Conservation (phyloP, 2,888 invertebrate species). For the Drosophila eohydei region DNA sequence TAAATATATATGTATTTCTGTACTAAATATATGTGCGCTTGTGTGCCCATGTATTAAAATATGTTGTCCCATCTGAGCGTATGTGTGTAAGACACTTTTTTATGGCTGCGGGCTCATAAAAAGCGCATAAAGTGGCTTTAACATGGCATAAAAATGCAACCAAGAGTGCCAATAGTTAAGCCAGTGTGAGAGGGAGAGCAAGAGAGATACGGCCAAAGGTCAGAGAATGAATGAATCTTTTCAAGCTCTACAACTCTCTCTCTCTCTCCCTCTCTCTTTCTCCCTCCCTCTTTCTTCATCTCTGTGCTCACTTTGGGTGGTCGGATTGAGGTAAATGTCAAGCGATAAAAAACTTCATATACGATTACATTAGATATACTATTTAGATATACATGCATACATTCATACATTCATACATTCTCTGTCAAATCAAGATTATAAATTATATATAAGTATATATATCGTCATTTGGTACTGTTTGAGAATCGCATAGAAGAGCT, state of each 20-base stretch:
- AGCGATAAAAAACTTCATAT: slow-evolving; percentile 9
- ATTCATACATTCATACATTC: background rate
- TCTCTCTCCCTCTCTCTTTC: background rate
- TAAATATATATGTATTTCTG: slow-evolving; percentile 34
- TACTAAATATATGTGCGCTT: slow-evolving; percentile 1
- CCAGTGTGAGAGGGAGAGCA: background rate
- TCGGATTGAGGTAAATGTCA: slow-evolving; percentile 25
- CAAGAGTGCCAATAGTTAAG: slow-evolving; percentile 68
- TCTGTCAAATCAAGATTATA: background rate
- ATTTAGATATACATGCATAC: background rate
- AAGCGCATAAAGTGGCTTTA: slow-evolving; percentile 81
- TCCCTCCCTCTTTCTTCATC: background rate
- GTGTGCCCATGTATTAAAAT: slow-evolving; percentile 46
- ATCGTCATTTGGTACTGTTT: too few relatives aligned
- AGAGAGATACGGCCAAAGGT: slow-evolving; percentile 11
- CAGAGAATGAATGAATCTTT: slow-evolving; percentile 43
- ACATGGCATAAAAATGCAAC: slow-evolving; percentile 78
- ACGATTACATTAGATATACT: background rate
- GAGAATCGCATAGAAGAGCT: background rate
- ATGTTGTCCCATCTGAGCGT: slow-evolving; percentile 38
- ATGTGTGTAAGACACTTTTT: slow-evolving; percentile 60
- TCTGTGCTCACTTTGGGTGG: slow-evolving; percentile 47
- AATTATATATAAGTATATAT: too few relatives aligned
- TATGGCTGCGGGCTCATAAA: slow-evolving; percentile 78
- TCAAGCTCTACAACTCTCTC: background rate